phyloP scores from a whole-genome alignment of 2,888 invertebrate genomes.

The Agonopterix alstromeriana region DNA sequence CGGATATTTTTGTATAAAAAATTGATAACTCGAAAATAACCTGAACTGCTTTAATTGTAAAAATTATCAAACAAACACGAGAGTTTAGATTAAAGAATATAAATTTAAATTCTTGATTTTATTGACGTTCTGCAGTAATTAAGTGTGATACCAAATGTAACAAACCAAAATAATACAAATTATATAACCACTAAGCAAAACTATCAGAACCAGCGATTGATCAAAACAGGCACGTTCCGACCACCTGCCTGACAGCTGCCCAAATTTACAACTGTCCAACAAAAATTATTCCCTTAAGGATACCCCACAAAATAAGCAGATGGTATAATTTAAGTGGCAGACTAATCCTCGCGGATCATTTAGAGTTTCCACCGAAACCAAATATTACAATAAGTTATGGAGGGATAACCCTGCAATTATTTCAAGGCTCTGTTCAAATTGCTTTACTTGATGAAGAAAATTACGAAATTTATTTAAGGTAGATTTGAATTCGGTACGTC shows the following conservation, averaged over 20 bases:
- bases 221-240: slow-evolving; percentile 52
- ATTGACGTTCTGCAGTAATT: too few species aligned
- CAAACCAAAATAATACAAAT: neutral
- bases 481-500: too few species aligned
- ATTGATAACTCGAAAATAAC: too few species aligned
- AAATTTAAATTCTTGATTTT: too few species aligned
- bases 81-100: too few species aligned
- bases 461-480: neutral
- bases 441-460: too few species aligned
- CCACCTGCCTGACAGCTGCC: slow-evolving; percentile 67
- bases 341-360: slow-evolving; percentile 15
- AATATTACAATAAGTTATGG: slow-evolving; percentile 1
- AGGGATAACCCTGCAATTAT: neutral
- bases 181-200: neutral
- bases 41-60: too few species aligned
- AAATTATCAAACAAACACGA: too few species aligned
- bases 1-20: too few species aligned
- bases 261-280: slow-evolving; percentile 51
- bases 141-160: neutral
- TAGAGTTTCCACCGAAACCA: slow-evolving; percentile 19
- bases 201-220: slow-evolving; percentile 25
- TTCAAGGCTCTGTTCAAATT: too few species aligned
- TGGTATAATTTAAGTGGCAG: slow-evolving; percentile 31
- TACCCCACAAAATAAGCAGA: slow-evolving; percentile 43
- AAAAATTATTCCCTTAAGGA: slow-evolving; percentile 51